Base-by-base conservation (phyloP, 2,888 invertebrate genomes). In the Boloria euphrosyne region DNA sequence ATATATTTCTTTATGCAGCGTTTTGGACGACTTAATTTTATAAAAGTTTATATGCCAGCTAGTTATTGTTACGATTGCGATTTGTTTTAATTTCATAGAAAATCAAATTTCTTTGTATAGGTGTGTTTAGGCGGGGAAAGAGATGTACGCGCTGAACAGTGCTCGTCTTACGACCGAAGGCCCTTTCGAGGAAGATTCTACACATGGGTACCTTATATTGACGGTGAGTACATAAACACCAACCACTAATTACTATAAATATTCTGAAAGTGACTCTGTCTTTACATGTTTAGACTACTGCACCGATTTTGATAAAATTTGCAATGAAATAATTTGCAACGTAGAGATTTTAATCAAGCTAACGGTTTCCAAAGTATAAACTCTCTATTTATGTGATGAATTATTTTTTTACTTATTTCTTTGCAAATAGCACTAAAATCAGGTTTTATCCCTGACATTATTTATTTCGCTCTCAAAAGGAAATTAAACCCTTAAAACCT, bases 161-260 rank as follows among this genome's bases (percentile, higher is more conserved):
- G 97, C 79, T 93, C 95, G 2, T 89, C 93, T 4, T 96, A 95
- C 81, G 96, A 97, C 83, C 93, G 93, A 71, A 93, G 95, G 75
- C 94, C 94, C 3, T 96, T 96, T 82, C 94, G 95, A 78, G 96
- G 96, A 53, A 93, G 94, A 72, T 94, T 93, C 72, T 96, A 96
- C 82, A 93, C 93, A 22, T 97, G 97, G 97, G 94, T 95, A 69
- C 96, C 96, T 4, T 97, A 95, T 82, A 89, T 95, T 53, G 95
- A 96, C 82, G 96, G 97, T 96, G 83, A 86, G 90, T 84, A 10
- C 5, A 53, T 52, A 51, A 54, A n/a, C 16, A 14, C 4, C 18
- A 17, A 46, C 22, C 22, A 22, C n/a, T 46, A 22, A 46, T 14
- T 47, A 14, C 13, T 38, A 13, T 6, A 27, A 58, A 27, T 22